Base-by-base conservation (phyloP, 2,888 invertebrate genomes). In the Camponotus fellah region DNA sequence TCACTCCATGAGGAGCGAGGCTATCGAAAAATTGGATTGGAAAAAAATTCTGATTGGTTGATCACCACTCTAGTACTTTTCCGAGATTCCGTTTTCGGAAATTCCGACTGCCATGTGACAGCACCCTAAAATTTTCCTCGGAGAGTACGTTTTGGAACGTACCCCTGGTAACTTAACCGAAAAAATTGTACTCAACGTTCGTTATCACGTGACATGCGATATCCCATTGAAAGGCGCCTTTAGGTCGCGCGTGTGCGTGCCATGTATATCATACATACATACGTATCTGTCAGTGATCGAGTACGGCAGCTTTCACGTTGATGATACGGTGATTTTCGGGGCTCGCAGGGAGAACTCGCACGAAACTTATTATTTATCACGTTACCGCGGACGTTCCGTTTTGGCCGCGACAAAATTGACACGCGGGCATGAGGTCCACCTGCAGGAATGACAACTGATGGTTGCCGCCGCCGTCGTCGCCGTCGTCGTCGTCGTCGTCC, bases 361-460 rank as follows among this genome's bases (percentile, higher is more conserved):
- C 8, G 43, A n/a, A 21, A 26, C 21, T 21, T 26, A 26, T 26
- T 2, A 2, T 6, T 37, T 46, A 26, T 66, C 8, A 9, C 14
- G 43, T 21, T 12, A 12, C 10, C 40, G n/a, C 40, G 40, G 32
- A 32, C 17, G 32, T 17, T 17, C 3, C 64, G n/a, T 37, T 37
- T 14, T 17, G 9, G 10, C 40, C 49, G 34, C n/a, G 68, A n/a
- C 32, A 17, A 49, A 34, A 34, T 34, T 12, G 40, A 43, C 34
- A 10, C 58, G 37, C 56, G 71, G 14, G 21, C 17, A 74, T 72
- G 74, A 72, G 43, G 49, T 53, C 83, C 86, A 88, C 82, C 86
- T 87, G 82, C 86, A 88, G 89, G 89, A 90, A 92, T 92, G 93
- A 91, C 87, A 93, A 93, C 86, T 91, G 89, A 89, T 91, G 87